Evolutionary conservation across 2,888 invertebrate species (phyloP).

Genomic region (Oscheius onirici): DNA sequence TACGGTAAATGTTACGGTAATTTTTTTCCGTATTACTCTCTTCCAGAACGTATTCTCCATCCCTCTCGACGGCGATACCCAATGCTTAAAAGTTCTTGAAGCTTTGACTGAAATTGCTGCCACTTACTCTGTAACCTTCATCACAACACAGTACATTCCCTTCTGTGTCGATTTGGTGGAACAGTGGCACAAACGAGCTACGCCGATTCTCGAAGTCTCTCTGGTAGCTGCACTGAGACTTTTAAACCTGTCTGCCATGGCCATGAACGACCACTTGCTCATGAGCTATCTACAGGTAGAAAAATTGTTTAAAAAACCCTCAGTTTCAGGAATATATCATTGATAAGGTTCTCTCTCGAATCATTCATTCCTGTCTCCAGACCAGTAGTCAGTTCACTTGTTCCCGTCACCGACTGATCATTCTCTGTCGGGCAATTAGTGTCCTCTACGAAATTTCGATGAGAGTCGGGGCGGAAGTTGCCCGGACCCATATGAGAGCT

Average conservation of each 20-base stretch:
- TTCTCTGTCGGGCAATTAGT: conserved; percentile 41
- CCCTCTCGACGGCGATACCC: conserved; percentile 79
- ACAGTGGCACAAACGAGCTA: conserved; percentile 83
- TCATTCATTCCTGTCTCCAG: conserved; percentile 38
- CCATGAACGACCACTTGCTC: conserved; percentile 83
- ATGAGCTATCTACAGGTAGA: conserved; percentile 86
- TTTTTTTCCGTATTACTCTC: background rate
- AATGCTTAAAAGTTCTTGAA: conserved; percentile 87
- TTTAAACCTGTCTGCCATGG: conserved; percentile 83
- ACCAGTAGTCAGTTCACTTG: conserved; percentile 43
- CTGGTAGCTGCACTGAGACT: conserved; percentile 85
- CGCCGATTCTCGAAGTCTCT: conserved; percentile 86
- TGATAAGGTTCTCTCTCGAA: conserved; percentile 80
- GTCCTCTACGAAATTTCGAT: conserved; percentile 74
- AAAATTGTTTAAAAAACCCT: no score
- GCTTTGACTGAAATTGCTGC: conserved; percentile 87
- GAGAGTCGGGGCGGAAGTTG: conserved; percentile 75
- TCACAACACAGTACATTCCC: conserved; percentile 85
- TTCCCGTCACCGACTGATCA: conserved; percentile 37
- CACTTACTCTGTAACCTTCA: conserved; percentile 88
- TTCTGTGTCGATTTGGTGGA: conserved; percentile 85
- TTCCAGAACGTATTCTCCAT: conserved; percentile 39
- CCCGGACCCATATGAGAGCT: conserved; percentile 55
- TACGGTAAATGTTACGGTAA: background rate
- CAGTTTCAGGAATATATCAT: conserved; percentile 87